A percentile compares a stretch with the other conserved stretches of the same genome.
phyloP scores from a whole-genome alignment of 1,140 invertebrate species.

The Uloborus diversus region DNA sequence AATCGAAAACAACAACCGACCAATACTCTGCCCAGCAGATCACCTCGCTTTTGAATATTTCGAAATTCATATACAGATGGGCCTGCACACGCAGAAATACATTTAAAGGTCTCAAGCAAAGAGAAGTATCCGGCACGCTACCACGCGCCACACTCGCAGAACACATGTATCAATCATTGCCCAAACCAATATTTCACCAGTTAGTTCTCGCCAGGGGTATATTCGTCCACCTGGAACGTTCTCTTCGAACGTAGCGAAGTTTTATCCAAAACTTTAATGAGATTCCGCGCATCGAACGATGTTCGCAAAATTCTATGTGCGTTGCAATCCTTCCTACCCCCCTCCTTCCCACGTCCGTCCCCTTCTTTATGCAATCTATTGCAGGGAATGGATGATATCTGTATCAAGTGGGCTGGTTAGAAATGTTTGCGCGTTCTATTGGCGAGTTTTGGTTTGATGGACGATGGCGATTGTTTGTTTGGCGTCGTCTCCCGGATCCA shows the following conservation, averaged over 20 bases:
- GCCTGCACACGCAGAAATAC: constrained; percentile 12
- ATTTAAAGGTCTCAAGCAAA: constrained; percentile 49
- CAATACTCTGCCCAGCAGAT: constrained; percentile 5
- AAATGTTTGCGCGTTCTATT: constrained; percentile 15
- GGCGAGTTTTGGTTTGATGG: constrained; percentile 46
- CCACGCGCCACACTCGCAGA: constrained; percentile 1
- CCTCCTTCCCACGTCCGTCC: not conserved
- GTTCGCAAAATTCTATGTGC: constrained; percentile 50
- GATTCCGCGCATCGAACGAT: constrained; percentile 44
- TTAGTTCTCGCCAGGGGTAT: constrained; percentile 31
- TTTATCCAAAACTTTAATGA: constrained; percentile 53
- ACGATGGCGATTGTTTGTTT: constrained; percentile 45
- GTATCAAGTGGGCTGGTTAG: constrained; percentile 22
- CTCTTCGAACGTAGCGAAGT: constrained; percentile 13
- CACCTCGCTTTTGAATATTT: constrained; percentile 1
- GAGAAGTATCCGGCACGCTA: constrained; percentile 29
- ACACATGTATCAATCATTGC: constrained; percentile 50
- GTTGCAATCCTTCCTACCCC: not conserved
- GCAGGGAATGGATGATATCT: constrained; percentile 50
- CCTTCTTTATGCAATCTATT: constrained; percentile 51
- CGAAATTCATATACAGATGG: constrained; percentile 27
- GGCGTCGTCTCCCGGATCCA: constrained; percentile 23
- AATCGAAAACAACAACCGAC: constrained; percentile 43
- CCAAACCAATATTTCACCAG: constrained; percentile 53
- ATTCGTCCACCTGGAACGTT: constrained; percentile 31